Percentiles rank a stretch among this genome's conserved stretches.
phyloP scores from a whole-genome alignment of 2,888 invertebrate genomes.

The Seira sanloemensis region DNA sequence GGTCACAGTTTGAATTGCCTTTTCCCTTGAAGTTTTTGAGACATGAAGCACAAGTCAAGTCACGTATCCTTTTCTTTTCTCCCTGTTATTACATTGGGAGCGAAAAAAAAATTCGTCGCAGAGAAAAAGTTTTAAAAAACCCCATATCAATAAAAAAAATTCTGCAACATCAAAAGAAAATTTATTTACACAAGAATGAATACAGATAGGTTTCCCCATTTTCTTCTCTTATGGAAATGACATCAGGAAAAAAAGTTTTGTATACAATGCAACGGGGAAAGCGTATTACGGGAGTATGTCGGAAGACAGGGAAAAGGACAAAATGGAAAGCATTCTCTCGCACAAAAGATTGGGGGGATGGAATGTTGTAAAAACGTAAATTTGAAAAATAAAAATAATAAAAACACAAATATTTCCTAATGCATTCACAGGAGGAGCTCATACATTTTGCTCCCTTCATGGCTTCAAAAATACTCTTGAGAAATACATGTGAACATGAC shows the following conservation, averaged over 20 bases:
- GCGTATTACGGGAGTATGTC: no score
- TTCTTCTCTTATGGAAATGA: no score
- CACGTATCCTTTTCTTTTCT: slow-evolving; percentile 30
- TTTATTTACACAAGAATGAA: neutral
- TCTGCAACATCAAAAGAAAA: neutral
- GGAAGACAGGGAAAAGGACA: neutral
- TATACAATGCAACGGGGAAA: no score
- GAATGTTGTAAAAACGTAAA: neutral
- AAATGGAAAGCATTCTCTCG: neutral
- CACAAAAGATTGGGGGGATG: neutral
- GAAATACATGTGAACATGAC: neutral
- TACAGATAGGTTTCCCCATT: neutral
- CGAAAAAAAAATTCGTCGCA: neutral
- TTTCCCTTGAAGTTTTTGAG: slow-evolving; percentile 52
- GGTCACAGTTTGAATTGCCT: slow-evolving; percentile 59
- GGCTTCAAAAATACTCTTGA: neutral
- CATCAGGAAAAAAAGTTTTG: no score
- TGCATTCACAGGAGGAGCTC: neutral
- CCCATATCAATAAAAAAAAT: neutral
- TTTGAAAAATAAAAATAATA: neutral
- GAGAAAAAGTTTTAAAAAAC: neutral
- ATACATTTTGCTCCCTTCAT: neutral
- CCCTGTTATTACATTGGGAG: neutral
- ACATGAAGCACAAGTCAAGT: slow-evolving; percentile 43
- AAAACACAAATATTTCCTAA: neutral